Conservation (phyloP, 2,797 vertebrate genomes). For the Rhodeus uyekii region DNA sequence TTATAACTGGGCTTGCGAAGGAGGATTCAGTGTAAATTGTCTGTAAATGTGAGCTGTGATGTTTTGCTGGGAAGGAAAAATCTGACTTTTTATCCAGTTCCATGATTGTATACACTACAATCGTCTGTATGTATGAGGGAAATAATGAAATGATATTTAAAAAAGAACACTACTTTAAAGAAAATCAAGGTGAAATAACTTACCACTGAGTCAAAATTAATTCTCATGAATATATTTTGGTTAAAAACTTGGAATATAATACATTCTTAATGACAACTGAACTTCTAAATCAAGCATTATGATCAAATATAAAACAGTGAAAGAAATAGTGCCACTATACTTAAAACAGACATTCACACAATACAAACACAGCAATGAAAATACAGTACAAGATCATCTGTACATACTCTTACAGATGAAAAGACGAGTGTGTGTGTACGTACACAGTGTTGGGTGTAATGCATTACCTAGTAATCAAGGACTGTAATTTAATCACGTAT, state of each 20-base stretch:
- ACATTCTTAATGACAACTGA: background rate
- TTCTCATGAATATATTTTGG: slow-evolving; percentile 1
- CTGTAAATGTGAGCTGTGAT: slow-evolving; percentile 85
- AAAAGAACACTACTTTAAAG: slow-evolving; percentile 82
- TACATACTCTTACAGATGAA: background rate
- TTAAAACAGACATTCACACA: background rate
- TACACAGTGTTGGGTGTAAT: background rate
- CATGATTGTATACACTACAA: slow-evolving; percentile 86
- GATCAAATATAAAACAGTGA: background rate
- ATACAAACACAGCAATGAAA: background rate
- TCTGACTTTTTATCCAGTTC: slow-evolving; percentile 74
- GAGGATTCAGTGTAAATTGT: slow-evolving; percentile 81
- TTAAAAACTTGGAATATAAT: background rate
- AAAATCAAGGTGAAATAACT: slow-evolving; percentile 38
- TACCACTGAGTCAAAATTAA: background rate
- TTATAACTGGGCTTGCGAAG: slow-evolving; percentile 67
- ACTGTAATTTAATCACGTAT: background rate
- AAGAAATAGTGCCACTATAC: background rate
- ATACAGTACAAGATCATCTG: background rate
- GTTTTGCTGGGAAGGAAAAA: slow-evolving; percentile 56
- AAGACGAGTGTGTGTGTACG: background rate
- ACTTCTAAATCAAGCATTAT: background rate
- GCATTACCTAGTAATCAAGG: background rate
- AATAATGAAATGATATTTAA: slow-evolving; percentile 90
- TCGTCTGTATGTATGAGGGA: slow-evolving; percentile 85